Evolutionary conservation across 2,888 invertebrate species (phyloP).

Genomic region (Parasteatoda lunata): DNA sequence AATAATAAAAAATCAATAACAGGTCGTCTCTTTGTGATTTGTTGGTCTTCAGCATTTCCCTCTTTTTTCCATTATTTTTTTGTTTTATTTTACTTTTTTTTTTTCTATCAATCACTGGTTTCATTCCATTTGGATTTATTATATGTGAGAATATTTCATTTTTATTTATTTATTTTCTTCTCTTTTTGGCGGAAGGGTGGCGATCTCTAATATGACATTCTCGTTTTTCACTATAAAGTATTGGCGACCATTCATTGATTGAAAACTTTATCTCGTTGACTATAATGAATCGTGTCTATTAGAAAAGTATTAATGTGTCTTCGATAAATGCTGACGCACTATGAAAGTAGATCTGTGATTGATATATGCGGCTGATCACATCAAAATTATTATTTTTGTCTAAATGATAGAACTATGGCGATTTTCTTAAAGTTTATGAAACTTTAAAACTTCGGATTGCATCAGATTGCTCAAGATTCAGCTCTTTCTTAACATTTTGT

Average conservation of each 20-base stretch:
- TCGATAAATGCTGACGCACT: no score
- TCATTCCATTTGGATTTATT: conserved; percentile 22
- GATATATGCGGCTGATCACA: no score
- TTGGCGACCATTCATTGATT: conserved; percentile 1
- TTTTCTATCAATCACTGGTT: conserved; percentile 45
- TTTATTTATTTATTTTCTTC: conserved; percentile 20
- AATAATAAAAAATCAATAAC: conserved; percentile 43
- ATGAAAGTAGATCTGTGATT: no score
- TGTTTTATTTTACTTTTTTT: neutral
- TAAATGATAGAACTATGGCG: no score
- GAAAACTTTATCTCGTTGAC: no score
- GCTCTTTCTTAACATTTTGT: no score
- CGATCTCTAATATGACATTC: conserved; percentile 30
- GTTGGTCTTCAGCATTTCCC: neutral
- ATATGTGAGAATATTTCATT: neutral
- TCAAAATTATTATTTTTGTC: no score
- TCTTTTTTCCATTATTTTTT: neutral
- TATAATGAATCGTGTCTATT: no score
- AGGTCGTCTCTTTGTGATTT: conserved; percentile 44
- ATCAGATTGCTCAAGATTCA: no score
- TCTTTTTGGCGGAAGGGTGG: conserved; percentile 18
- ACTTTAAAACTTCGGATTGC: no score
- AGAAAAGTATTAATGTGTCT: no score
- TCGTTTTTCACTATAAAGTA: conserved; percentile 64
- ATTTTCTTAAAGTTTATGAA: no score